These are phyloP conservation scores for Cephus spinipes DNA, from an alignment of 2,888 invertebrate species.

Conservation along the genomic window DNA sequence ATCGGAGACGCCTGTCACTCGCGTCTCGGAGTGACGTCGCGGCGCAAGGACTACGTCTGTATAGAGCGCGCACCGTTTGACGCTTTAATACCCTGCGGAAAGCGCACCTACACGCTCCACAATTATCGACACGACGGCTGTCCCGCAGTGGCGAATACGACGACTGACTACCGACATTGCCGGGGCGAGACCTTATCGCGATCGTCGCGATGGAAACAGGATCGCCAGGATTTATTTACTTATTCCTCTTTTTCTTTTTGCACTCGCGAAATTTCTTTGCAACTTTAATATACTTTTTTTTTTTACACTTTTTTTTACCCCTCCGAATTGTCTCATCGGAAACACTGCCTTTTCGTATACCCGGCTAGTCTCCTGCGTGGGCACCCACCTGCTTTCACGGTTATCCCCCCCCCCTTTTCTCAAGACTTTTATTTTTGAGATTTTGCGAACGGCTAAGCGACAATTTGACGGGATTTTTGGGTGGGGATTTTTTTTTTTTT, in stretches of 20 bases:
- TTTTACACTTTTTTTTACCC: too few relatives aligned
- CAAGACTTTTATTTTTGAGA: too few relatives aligned
- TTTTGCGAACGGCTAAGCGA: too few relatives aligned
- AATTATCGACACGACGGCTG: background rate
- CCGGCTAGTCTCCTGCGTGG: background rate
- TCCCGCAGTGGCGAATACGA: background rate
- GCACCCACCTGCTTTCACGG: slow-evolving; percentile 1
- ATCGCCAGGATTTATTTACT: background rate
- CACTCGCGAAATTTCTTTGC: background rate
- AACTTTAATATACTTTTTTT: background rate
- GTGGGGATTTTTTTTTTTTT: too few relatives aligned
- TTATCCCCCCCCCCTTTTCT: background rate
- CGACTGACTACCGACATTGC: background rate
- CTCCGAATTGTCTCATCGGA: background rate
- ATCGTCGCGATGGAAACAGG: background rate
- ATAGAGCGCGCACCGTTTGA: slow-evolving; percentile 15
- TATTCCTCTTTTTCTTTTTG: background rate
- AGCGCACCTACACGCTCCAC: background rate
- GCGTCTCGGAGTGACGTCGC: slow-evolving; percentile 1
- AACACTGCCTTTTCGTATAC: rapidly evolving
- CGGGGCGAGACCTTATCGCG: background rate
- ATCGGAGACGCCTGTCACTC: slow-evolving; percentile 7
- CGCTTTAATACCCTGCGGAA: slow-evolving; percentile 1
- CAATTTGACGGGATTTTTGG: slow-evolving; percentile 20
- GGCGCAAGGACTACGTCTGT: slow-evolving; percentile 12